phyloP scores from a whole-genome alignment of 1,140 invertebrate genomes.

The Bradysia coprophila region DNA sequence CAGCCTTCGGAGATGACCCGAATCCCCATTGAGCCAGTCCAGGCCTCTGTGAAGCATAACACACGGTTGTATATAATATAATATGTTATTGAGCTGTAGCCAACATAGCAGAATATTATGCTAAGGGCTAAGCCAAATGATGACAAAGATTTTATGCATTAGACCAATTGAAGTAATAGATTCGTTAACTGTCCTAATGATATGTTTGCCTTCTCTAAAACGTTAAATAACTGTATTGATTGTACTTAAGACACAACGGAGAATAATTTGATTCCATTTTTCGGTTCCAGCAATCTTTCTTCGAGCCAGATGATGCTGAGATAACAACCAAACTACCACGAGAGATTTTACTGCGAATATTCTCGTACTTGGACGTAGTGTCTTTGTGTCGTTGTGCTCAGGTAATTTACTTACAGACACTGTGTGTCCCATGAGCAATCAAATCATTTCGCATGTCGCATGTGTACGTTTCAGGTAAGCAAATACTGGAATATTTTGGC shows the following conservation, averaged over 20 bases:
- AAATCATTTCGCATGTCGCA: constrained; percentile 2
- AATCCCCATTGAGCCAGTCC: too few relatives aligned
- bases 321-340: constrained; percentile 95
- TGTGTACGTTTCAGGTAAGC: constrained; percentile 86
- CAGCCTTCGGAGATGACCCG: too few relatives aligned
- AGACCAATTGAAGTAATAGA: not conserved
- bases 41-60: too few relatives aligned
- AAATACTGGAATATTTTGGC: constrained; percentile 95
- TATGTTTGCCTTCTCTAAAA: not conserved
- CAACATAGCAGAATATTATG: not conserved
- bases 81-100: too few relatives aligned
- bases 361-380: constrained; percentile 95
- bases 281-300: constrained; percentile 19
- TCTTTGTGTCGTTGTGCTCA: constrained; percentile 96
- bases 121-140: not conserved
- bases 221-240: not conserved
- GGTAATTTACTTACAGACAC: constrained; percentile 26
- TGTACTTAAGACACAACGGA: not conserved
- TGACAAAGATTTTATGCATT: not conserved
- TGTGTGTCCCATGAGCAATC: not conserved
- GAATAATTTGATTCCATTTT: not conserved
- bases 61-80: too few relatives aligned
- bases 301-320: constrained; percentile 53
- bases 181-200: not conserved
- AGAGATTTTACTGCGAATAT: constrained; percentile 84